Conservation (phyloP, 2,888 invertebrate species). For the Pediacus dermestoides region DNA sequence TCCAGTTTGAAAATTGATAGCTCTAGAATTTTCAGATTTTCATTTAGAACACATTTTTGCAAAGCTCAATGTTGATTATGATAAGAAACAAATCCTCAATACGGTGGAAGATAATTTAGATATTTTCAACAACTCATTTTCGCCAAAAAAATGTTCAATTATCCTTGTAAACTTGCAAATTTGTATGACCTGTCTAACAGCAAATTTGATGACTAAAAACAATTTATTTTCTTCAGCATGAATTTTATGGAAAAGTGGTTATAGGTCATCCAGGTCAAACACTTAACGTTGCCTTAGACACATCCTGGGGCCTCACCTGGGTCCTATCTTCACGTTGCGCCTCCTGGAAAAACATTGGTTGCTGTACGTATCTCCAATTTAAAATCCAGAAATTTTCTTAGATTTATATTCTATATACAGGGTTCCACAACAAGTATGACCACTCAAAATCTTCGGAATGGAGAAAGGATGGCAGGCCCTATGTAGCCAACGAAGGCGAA, state of each 20-base stretch:
- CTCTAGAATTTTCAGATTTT: no score
- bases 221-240: constrained; percentile 40
- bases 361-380: constrained; percentile 46
- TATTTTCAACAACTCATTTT: no score
- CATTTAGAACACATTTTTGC: no score
- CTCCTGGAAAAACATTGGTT: constrained; percentile 42
- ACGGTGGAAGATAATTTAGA: no score
- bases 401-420: constrained; percentile 43
- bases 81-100: no score
- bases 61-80: no score
- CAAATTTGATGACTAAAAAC: background rate
- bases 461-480: constrained; percentile 57
- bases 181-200: no score
- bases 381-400: constrained; percentile 3
- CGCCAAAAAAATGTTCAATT: no score
- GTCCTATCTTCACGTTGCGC: constrained; percentile 50
- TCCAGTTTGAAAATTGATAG: no score
- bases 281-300: constrained; percentile 53
- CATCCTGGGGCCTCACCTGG: constrained; percentile 52
- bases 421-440: constrained; percentile 66
- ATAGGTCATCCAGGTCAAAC: constrained; percentile 51
- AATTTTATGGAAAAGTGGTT: constrained; percentile 51
- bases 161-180: no score
- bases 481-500: constrained; percentile 55
- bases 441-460: constrained; percentile 63